Base-by-base conservation (phyloP, 2,888 invertebrate species). In the Polymixis lichenea region DNA sequence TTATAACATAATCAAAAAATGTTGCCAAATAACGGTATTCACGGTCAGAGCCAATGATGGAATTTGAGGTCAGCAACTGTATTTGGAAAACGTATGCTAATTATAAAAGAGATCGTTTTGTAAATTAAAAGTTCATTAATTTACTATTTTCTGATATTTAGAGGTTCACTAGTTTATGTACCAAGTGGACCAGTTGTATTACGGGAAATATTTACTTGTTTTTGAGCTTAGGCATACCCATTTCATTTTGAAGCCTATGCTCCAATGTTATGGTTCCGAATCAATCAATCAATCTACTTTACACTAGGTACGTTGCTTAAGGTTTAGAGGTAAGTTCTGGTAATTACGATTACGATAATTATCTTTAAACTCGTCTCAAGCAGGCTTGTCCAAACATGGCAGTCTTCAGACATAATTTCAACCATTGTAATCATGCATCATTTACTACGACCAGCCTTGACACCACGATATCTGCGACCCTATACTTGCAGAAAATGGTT, bases 361-460 rank as follows among this genome's bases (percentile, higher is more conserved):
- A 64, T 64, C 56, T 55, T 62, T 22, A 46, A 70, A 53, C 6
- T 55, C 7, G 25, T 51, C 69, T 32, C 5, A 67, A 77, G 49
- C 8, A 25, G 9, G 28, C 32, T 43, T 69, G 49, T 78, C 60
- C 46, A 74, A 75, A 73, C 75, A 13, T 55, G 22, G n/a, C 46
- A 71, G 65, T 71, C 71, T 80, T 68, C 51, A 49, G 75, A 58
- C 49, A 67, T 80, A 62, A 78, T 77, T 66, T 61, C 51, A 32
- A 72, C 75, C 9, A 75, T 80, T 77, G 71, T 78, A 74, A 79
- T 81, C 58, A 67, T 43, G 55, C 51, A 70, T 75, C 51, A 80
- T 79, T 85, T 78, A 49, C 56, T 49, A 68, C n/a, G 15, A n/a
- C 15, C 38, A 61, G 56, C 79, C 87, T 80, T 86, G 87, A 82